A percentile compares a stretch with the other conserved stretches of the same genome.
phyloP scores from a whole-genome alignment of 2,888 invertebrate species.

The Netelia fuscicornis region DNA sequence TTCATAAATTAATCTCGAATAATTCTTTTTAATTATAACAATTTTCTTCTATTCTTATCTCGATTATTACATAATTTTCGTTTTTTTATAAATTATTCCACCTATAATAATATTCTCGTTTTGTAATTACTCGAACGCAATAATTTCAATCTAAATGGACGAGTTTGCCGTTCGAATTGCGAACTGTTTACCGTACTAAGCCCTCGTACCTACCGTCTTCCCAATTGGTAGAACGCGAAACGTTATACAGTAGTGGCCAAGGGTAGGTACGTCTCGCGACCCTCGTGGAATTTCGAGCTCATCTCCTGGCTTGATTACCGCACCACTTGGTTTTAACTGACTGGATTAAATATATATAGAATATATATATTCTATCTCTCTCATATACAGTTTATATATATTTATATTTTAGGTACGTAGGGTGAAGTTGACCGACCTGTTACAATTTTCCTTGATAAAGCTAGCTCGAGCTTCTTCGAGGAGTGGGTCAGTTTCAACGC shows the following conservation, averaged over 20 bases:
- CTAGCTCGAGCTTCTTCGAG: background rate
- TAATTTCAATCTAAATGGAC: too few species aligned
- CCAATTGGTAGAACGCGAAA: background rate
- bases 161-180: too few species aligned
- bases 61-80: too few species aligned
- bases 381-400: background rate
- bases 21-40: too few species aligned
- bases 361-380: background rate
- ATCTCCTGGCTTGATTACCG: slow-evolving; percentile 57
- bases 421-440: slow-evolving; percentile 25
- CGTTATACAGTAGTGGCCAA: background rate
- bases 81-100: too few species aligned
- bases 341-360: slow-evolving; percentile 36
- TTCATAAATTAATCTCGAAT: too few species aligned
- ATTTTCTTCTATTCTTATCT: too few species aligned
- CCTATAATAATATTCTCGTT: too few species aligned
- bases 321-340: slow-evolving; percentile 46
- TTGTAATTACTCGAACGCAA: too few species aligned
- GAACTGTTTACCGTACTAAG: too few species aligned
- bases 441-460: slow-evolving; percentile 3
- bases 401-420: background rate
- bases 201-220: background rate
- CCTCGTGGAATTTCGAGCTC: slow-evolving; percentile 48
- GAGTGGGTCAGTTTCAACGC: slow-evolving; percentile 31
- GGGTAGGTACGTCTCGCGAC: background rate